These are phyloP conservation scores for Drosophila ananassae DNA, from an alignment of 1,140 invertebrate genomes.

Conservation along the genomic window DNA sequence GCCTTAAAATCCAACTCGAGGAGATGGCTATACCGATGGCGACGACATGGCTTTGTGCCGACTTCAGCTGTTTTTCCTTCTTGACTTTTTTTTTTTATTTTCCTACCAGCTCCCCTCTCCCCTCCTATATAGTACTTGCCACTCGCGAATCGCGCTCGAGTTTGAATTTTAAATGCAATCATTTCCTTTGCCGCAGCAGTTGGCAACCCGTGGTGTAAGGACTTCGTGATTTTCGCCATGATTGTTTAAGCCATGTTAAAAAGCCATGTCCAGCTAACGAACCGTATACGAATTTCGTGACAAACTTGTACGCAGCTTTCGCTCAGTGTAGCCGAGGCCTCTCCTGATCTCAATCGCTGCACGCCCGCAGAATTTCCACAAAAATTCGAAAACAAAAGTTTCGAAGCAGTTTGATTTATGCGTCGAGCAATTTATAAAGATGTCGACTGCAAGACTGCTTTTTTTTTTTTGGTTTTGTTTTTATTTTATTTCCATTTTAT, in stretches of 20 bases:
- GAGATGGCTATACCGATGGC: conserved; percentile 39
- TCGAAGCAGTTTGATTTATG: conserved; percentile 66
- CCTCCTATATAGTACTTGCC: neutral
- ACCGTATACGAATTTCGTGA: conserved; percentile 64
- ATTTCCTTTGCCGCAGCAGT: conserved; percentile 77
- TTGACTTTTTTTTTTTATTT: conserved; percentile 8
- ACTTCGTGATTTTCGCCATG: conserved; percentile 81
- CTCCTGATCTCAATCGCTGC: conserved; percentile 59
- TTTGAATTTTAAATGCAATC: conserved; percentile 84
- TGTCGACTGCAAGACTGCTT: conserved; percentile 59
- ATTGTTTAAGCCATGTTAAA: conserved; percentile 69
- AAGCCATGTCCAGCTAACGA: conserved; percentile 62
- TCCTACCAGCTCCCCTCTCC: neutral
- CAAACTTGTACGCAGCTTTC: conserved; percentile 36
- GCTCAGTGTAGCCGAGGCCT: conserved; percentile 26
- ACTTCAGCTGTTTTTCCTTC: conserved; percentile 71
- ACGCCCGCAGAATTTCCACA: conserved; percentile 75
- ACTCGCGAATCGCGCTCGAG: conserved; percentile 39
- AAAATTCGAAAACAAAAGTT: conserved; percentile 56
- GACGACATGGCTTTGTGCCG: conserved; percentile 69
- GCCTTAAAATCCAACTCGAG: conserved; percentile 54
- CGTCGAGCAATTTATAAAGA: conserved; percentile 77
- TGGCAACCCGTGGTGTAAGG: conserved; percentile 55
- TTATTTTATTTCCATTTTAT: conserved; percentile 24
- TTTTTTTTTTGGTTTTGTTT: conserved; percentile 10